phyloP scores from a whole-genome alignment of 2,797 vertebrate genomes.

The Pseudochaenichthys georgianus region DNA sequence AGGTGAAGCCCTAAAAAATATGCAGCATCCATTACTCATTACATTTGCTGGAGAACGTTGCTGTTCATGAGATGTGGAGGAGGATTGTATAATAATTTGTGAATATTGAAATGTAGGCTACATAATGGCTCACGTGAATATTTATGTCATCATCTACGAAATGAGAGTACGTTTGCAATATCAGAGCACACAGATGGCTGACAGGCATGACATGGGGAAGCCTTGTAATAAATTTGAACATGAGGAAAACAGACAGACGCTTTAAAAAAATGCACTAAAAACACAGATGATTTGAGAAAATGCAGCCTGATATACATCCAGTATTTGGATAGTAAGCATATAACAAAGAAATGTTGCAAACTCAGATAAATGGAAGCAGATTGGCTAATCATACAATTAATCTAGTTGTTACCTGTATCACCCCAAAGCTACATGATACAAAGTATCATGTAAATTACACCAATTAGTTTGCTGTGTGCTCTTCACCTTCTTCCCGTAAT shows the following conservation, averaged over 20 bases:
- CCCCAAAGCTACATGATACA: slow-evolving; percentile 59
- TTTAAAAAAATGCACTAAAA: slow-evolving; percentile 14
- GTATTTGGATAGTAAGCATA: not conserved
- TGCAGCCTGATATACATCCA: slow-evolving; percentile 13
- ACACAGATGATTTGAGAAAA: slow-evolving; percentile 6
- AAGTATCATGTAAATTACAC: slow-evolving; percentile 67
- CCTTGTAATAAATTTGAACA: slow-evolving; percentile 42
- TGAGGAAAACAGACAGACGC: slow-evolving; percentile 28
- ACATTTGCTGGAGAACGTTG: slow-evolving; percentile 36
- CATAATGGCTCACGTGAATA: slow-evolving; percentile 63
- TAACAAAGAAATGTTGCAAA: slow-evolving; percentile 19
- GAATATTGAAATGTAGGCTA: slow-evolving; percentile 56
- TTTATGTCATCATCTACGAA: slow-evolving; percentile 49
- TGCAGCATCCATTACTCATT: slow-evolving; percentile 50
- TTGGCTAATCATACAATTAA: slow-evolving; percentile 70
- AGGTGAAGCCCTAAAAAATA: slow-evolving; percentile 50
- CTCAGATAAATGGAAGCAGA: slow-evolving; percentile 52
- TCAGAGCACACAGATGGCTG: slow-evolving; percentile 54
- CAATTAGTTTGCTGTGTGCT: slow-evolving; percentile 68
- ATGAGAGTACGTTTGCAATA: slow-evolving; percentile 33
- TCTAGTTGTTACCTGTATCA: slow-evolving; percentile 71
- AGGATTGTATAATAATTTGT: slow-evolving; percentile 46
- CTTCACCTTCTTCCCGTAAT: slow-evolving; percentile 69
- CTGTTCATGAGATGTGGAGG: slow-evolving; percentile 27
- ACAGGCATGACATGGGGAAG: slow-evolving; percentile 45